phyloP scores from a whole-genome alignment of 2,888 invertebrate species.

The Ptychoptera albimana region DNA sequence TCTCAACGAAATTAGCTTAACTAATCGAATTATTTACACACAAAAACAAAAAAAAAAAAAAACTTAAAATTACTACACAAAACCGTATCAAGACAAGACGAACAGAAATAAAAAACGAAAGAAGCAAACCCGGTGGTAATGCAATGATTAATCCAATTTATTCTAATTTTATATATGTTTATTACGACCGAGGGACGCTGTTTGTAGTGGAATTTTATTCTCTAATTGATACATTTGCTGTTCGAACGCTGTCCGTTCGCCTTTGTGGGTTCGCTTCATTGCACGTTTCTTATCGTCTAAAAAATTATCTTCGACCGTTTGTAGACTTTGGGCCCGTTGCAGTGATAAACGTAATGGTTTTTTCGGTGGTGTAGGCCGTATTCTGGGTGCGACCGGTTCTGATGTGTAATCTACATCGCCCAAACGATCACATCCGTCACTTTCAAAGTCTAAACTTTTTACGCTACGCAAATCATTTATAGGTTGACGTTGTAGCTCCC shows the following conservation, averaged over 20 bases:
- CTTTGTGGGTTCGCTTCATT: conserved; percentile 25
- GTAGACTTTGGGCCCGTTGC: conserved; percentile 68
- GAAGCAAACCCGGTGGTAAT: too few species aligned
- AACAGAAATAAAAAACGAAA: too few species aligned
- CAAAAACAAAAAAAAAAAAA: too few species aligned
- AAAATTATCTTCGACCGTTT: conserved; percentile 38
- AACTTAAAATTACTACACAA: too few species aligned
- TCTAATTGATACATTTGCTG: conserved; percentile 19
- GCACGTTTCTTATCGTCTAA: conserved; percentile 25
- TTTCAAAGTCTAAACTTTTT: conserved; percentile 61
- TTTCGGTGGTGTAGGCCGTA: conserved; percentile 66
- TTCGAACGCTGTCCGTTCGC: conserved; percentile 13
- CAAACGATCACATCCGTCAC: conserved; percentile 35
- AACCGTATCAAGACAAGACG: too few species aligned
- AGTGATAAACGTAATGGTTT: conserved; percentile 69
- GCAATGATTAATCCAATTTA: too few species aligned
- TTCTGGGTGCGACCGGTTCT: conserved; percentile 39
- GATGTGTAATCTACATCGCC: conserved; percentile 37
- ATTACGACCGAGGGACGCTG: conserved; percentile 26
- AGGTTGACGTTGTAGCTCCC: conserved; percentile 4
- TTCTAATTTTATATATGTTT: conserved; percentile 20
- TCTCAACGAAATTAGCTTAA: too few species aligned
- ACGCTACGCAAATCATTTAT: conserved; percentile 36
- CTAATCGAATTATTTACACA: too few species aligned
- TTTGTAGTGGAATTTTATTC: conserved; percentile 22